Evolutionary conservation across 2,888 invertebrate species (phyloP).

Genomic region (Erebia palarica): DNA sequence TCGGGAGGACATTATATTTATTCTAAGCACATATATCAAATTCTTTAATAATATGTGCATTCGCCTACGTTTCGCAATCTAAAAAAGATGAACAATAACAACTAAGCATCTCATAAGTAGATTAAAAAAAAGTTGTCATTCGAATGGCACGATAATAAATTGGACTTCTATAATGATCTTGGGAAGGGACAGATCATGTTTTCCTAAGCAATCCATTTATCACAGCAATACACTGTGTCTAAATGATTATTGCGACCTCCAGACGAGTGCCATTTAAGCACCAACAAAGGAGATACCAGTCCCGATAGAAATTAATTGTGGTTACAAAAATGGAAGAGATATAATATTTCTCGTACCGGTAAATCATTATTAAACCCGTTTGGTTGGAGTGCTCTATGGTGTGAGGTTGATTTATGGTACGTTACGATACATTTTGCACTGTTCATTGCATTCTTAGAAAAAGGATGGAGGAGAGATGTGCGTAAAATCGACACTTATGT

Average conservation of each 20-base stretch:
- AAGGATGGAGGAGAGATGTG: not conserved
- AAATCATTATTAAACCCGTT: conserved; percentile 36
- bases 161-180: conserved; percentile 6
- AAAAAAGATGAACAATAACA: not conserved
- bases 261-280: conserved; percentile 29
- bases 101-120: not conserved
- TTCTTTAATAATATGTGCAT: no score
- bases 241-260: conserved; percentile 33
- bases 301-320: conserved; percentile 32
- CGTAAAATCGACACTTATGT: not conserved
- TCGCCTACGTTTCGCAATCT: no score
- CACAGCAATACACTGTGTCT: conserved; percentile 23
- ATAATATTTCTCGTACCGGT: conserved; percentile 27
- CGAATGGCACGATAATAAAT: conserved; percentile 12
- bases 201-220: conserved; percentile 25
- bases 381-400: conserved; percentile 21
- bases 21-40: no score
- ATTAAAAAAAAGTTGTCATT: conserved; percentile 5
- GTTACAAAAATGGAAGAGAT: conserved; percentile 28
- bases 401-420: conserved; percentile 34
- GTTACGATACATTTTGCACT: conserved; percentile 24
- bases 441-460: not conserved
- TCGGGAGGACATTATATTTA: no score
- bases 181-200: conserved; percentile 13
- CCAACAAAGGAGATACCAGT: conserved; percentile 31